Evolutionary conservation across 2,113 vertebrate genomes (phyloP), one percentile per base, ranked within the genome.

Genomic region (Etia nguti): DNA sequence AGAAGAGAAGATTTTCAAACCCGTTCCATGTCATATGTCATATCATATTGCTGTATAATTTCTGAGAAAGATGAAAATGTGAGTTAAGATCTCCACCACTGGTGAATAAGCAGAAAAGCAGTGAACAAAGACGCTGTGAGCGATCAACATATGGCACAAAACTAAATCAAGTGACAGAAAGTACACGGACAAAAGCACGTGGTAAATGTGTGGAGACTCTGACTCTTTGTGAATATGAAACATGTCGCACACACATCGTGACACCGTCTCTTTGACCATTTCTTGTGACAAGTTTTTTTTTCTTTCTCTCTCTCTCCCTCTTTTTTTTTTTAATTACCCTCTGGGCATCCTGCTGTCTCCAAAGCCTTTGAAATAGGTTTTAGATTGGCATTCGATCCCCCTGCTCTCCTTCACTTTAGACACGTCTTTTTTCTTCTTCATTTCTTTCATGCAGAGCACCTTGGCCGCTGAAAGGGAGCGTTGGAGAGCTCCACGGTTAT

Each of bases 371-470:
- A 92, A 89, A 88, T 79, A 88, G 89, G 85, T 65, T 88, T 90
- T 80, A 87, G 79, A 90, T 91, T 94, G 91, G 87, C 92, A 88
- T 94, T 92, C 92, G 91, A 92, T 89, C 93, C 84, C 86, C 82
- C 87, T 57, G 82, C 86, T 87, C 82, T 83, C 77, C 79, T 91
- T 91, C 89, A 85, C 88, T 86, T 91, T 70, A 73, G 84, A 92
- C 81, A 9, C 48, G 82, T 83, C 79, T 89, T 59, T 41, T 31
- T 86, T 86, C 62, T 81, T 60, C 29, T 82, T 57, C 81, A 57
- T 80, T 60, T 82, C 80, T 89, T 89, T 91, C 73, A 85, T 90
- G 84, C 86, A 88, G 80, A 92, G 85, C 79, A 93, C 91, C 85
- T 90, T 90, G 90, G 90, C 86, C 22, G 80, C 86, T 91, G 88